A percentile compares a stretch with the other conserved stretches of the same genome.
phyloP scores from a whole-genome alignment of 2,888 invertebrate species.

The Ichneumon xanthorius region DNA sequence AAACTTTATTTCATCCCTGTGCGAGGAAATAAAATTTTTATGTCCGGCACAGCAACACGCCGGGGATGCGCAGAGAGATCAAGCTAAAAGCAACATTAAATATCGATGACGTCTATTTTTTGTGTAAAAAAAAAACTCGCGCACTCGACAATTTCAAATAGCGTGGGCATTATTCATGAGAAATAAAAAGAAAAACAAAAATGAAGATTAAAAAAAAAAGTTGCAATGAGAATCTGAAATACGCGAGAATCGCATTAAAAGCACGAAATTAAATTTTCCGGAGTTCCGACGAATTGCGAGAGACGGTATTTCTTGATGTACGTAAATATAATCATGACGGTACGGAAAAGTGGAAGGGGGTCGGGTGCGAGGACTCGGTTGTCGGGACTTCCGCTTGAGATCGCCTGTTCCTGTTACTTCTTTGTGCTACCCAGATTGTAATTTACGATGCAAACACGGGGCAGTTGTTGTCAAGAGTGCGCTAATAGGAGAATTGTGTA shows the following conservation, averaged over 20 bases:
- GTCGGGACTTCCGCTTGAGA: neutral
- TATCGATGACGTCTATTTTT: neutral
- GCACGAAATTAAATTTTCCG: slow-evolving; percentile 7
- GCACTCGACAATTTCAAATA: neutral
- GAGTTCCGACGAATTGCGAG: slow-evolving; percentile 19
- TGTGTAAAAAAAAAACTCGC: neutral
- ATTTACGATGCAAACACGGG: slow-evolving; percentile 46
- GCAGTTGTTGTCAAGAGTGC: slow-evolving; percentile 3
- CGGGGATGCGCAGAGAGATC: neutral
- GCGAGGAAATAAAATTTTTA: neutral
- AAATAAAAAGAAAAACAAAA: neutral
- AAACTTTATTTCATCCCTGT: slow-evolving; percentile 8
- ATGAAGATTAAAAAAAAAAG: neutral
- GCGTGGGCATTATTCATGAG: neutral
- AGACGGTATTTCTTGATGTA: slow-evolving; percentile 6
- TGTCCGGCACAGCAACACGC: neutral
- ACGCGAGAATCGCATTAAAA: slow-evolving; percentile 5
- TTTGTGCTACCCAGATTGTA: slow-evolving; percentile 42
- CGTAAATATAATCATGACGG: slow-evolving; percentile 49
- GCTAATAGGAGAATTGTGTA: slow-evolving; percentile 12
- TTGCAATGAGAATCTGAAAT: neutral
- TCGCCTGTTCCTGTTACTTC: slow-evolving; percentile 21
- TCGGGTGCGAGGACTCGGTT: slow-evolving; percentile 17
- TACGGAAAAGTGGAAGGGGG: slow-evolving; percentile 27
- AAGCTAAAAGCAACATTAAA: neutral